Evolutionary conservation across 1,140 invertebrate species (phyloP), one percentile per base, ranked within the genome.

Genomic region (Procambarus clarkii): DNA sequence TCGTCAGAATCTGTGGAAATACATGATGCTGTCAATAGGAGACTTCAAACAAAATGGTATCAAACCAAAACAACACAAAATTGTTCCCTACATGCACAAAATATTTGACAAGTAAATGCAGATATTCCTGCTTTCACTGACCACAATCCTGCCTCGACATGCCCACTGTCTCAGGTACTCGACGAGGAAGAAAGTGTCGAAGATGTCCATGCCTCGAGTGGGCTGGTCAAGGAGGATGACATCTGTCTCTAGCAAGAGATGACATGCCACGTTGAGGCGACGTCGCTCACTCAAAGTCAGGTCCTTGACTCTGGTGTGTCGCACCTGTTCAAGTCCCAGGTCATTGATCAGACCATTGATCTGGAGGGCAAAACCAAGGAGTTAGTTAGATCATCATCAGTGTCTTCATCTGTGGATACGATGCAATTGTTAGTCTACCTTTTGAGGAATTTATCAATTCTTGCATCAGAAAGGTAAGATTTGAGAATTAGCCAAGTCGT

Each of bases 121-220:
- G 50, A 13, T 54, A 9, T 54, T 13, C 8, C 8, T 54, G 13
- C 50, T 54, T 64, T 21, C 13, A 86, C 92, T 90, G 76, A 93
- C 84, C 92, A 94, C 93, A 92, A 93, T 95, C 93, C 92, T 94
- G 81, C 97, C 97, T 44, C 97, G 96, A 80, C 96, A 96, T 0
- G 98, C 98, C 98, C 98, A 99, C 94, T 98, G 98, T 83, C 98
- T 96, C 69, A 99, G 94, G 94, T 98, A 99, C 94, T 99, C 98
- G 46, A 99, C 96, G 21, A 99, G 94, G 94, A 99, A 99, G 94
- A 99, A 99, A 0, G 98, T 98, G 94, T 99, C 98, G 92, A 99
- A 99, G 87, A 99, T 98, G 93, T 99, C 98, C 97, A 99, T 98
- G 80, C 98, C 97, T 93, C 96, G 96, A 0, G 98, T 98, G 3